Base-by-base conservation (phyloP, 2,113 vertebrate genomes). In the Podarcis raffonei region DNA sequence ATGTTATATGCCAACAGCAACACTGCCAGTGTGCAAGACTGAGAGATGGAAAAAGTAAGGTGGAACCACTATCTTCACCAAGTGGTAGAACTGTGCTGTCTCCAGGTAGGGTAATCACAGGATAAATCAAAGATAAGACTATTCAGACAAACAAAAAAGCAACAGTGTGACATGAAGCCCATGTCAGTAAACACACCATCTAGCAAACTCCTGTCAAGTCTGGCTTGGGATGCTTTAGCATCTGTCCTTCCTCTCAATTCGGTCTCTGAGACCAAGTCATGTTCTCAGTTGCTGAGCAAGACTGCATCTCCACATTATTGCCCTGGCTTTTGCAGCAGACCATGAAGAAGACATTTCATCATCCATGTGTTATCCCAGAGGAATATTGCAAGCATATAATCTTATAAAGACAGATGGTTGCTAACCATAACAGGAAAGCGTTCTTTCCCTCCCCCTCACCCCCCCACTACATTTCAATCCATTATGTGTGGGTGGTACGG, bases 401-500 rank as follows among this genome's bases (percentile, higher is more conserved):
- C 65, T 53, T 87, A 48, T 27, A 53, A 87, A 79, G 85, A 87
- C 85, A 87, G 85, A 80, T 87, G 85, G 85, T 53, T 87, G 85
- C 76, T 87, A 79, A 87, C 85, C 69, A 79, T 79, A 87, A 87
- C 65, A 87, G 76, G 39, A 68, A 80, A 87, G 20, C 27, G 65
- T 23, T 32, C 42, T 42, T 74, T n/a, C 25, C 3, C n/a, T 39
- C 9, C 13, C n/a, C 16, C 32, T 37, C 48, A 53, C 9, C 48
- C 48, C 42, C 1, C 65, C 59, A 32, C 75, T 48, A 42, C 76
- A 69, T 53, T 86, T 87, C 30, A n/a, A 87, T 87, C 75, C 39
- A 35, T 79, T 79, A 27, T 79, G 85, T 68, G 76, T 69, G 39
- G 76, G 85, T 57, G n/a, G 42, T 62, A 69, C 22, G 32, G 42